These are phyloP conservation scores for human (Homo sapiens) DNA, from an alignment of 2,113 vertebrate species.

Conservation along the genomic window GRCh38 chr1:47578001-47578500, in stretches of 20 bases:
- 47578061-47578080: slow-evolving; percentile 70
- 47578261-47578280: neutral
- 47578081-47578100: slow-evolving; percentile 64
- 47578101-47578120: slow-evolving; percentile 77
- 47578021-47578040: slow-evolving; percentile 45
- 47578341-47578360: neutral
- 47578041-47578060: slow-evolving; percentile 72
- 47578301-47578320: neutral
- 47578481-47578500: slow-evolving; percentile 77
- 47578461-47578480: slow-evolving; percentile 81
- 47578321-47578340: neutral
- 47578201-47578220: slow-evolving; percentile 65
- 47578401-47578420: slow-evolving; percentile 79
- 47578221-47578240: neutral
- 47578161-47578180: slow-evolving; percentile 79
- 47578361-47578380: neutral
- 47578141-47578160: slow-evolving; percentile 82
- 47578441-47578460: slow-evolving; percentile 87
- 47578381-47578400: neutral
- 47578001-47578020: slow-evolving; percentile 6
- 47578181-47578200: slow-evolving; percentile 62
- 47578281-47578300: slow-evolving; percentile 36
- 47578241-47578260: neutral
- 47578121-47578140: slow-evolving; percentile 81
- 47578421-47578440: slow-evolving; percentile 83